These are phyloP conservation scores for Varanus salvator DNA, from an alignment of 2,113 vertebrate genomes.

Conservation along the genomic window DNA sequence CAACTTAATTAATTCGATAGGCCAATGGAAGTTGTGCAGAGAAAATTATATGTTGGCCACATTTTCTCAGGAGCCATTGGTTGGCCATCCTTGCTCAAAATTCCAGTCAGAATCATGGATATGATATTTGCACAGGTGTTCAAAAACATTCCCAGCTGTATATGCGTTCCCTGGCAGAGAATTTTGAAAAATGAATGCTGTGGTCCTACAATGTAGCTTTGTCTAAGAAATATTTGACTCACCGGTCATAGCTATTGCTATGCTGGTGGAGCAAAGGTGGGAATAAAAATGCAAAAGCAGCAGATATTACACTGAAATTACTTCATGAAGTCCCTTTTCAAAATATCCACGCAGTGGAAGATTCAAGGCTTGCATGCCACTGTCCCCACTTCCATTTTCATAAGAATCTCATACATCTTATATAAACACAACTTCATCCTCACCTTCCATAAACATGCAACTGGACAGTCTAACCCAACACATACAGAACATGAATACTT, in stretches of 20 bases:
- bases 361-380: conserved; percentile 69
- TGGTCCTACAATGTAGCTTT: conserved; percentile 32
- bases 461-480: conserved; percentile 65
- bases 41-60: not conserved
- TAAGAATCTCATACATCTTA: conserved; percentile 72
- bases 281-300: conserved; percentile 40
- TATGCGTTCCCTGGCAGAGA: conserved; percentile 44
- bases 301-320: conserved; percentile 33
- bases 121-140: conserved; percentile 67
- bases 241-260: conserved; percentile 50
- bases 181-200: conserved; percentile 44
- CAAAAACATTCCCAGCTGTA: conserved; percentile 57
- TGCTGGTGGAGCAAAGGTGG: conserved; percentile 30
- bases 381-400: conserved; percentile 72
- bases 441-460: conserved; percentile 77
- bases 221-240: conserved; percentile 41
- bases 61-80: not conserved
- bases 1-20: not conserved
- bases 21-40: not conserved
- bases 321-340: conserved; percentile 46
- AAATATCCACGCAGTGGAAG: conserved; percentile 52
- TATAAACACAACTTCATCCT: conserved; percentile 69
- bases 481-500: conserved; percentile 68
- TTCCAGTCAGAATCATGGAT: conserved; percentile 21
- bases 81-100: not conserved